Evolutionary conservation across 53 echinoderm and acorn worm species (phyloP).

Genomic region (Echinometra lucunter): DNA sequence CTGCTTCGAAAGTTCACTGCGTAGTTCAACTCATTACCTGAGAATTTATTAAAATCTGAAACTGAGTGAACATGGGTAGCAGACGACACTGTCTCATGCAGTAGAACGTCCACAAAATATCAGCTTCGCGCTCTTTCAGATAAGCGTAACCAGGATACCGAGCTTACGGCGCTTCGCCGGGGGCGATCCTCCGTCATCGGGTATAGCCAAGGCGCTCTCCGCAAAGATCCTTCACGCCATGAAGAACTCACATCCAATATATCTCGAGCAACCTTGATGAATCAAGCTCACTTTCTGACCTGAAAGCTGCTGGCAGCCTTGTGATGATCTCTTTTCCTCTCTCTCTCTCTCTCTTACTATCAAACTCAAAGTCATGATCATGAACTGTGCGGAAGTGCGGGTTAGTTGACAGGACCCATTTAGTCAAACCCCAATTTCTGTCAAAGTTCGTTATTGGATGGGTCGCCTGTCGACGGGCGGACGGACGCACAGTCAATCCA

Average conservation of each 20-base stretch:
- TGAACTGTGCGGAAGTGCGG: not conserved
- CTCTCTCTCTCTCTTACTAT: too few relatives aligned
- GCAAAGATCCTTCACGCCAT: not conserved
- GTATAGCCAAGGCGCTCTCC: not conserved
- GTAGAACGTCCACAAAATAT: not conserved
- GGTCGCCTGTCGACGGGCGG: not conserved
- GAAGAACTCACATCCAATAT: not conserved
- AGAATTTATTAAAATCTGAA: not conserved
- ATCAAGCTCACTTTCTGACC: not conserved
- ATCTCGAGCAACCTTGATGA: not conserved
- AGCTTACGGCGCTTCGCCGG: not conserved
- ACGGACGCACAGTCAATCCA: not conserved
- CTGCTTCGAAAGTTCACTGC: not conserved
- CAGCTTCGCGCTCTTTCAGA: not conserved
- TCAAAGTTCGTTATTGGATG: not conserved
- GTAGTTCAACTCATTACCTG: not conserved
- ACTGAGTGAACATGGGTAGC: not conserved
- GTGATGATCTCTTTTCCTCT: not conserved
- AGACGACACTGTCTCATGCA: not conserved
- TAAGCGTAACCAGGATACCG: not conserved
- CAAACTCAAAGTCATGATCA: conserved; percentile 12
- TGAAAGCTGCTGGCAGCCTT: not conserved
- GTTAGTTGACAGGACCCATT: not conserved
- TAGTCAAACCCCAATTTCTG: conserved; percentile 26
- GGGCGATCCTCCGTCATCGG: not conserved